Conservation (phyloP, 2,888 invertebrate species). For the Ormia ochracea region DNA sequence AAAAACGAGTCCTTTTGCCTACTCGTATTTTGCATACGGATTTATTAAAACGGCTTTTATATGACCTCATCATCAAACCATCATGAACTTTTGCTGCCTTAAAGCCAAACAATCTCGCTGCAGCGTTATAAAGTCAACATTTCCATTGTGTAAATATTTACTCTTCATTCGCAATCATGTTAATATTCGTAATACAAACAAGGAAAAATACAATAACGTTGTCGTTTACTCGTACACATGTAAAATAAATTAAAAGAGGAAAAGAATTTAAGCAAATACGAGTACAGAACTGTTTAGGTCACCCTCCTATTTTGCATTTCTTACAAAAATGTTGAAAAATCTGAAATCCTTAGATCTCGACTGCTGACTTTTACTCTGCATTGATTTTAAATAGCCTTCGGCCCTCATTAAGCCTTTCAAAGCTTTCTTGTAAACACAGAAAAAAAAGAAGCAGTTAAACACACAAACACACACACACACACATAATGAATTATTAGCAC, state of each 20-base stretch:
- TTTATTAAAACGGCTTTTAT: neutral
- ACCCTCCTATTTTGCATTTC: slow-evolving; percentile 7
- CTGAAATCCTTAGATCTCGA: slow-evolving; percentile 49
- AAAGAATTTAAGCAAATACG: neutral
- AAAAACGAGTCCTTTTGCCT: too few relatives aligned
- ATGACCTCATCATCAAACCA: slow-evolving; percentile 19
- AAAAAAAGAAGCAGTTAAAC: too few relatives aligned
- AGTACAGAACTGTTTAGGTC: neutral
- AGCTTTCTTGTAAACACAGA: slow-evolving; percentile 4
- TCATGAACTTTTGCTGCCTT: slow-evolving; percentile 1
- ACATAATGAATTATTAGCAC: neutral
- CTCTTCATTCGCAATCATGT: slow-evolving; percentile 36
- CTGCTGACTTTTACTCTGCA: slow-evolving; percentile 46
- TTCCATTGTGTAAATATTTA: slow-evolving; percentile 49
- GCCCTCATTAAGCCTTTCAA: slow-evolving; percentile 48
- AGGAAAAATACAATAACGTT: neutral
- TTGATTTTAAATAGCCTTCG: slow-evolving; percentile 39
- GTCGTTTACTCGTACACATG: slow-evolving; percentile 8
- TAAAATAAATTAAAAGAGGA: neutral
- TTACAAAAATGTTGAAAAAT: neutral
- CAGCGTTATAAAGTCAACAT: slow-evolving; percentile 35
- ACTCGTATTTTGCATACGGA: neutral
- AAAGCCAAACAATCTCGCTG: neutral
- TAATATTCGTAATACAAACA: slow-evolving; percentile 28
- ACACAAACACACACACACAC: neutral